These are phyloP conservation scores for Esox niger DNA, from an alignment of 2,113 vertebrate genomes.

Conservation along the genomic window DNA sequence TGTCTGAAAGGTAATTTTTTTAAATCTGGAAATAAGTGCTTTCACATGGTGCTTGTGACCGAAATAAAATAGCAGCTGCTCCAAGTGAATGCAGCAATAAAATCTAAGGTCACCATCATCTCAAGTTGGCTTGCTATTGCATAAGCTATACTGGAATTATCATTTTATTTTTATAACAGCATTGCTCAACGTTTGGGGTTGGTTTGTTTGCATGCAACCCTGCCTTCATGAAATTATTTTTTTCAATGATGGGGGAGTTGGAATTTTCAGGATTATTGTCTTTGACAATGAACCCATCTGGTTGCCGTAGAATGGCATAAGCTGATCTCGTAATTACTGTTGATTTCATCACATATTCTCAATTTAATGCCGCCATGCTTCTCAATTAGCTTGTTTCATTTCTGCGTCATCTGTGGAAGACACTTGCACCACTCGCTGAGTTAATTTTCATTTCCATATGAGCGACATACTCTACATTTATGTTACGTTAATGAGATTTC, in stretches of 20 bases:
- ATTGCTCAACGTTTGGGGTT: constrained; percentile 10
- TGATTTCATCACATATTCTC: constrained; percentile 61
- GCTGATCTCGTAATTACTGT: constrained; percentile 52
- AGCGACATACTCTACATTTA: constrained; percentile 15
- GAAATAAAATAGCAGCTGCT: background rate
- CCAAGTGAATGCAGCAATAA: background rate
- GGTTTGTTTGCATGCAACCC: constrained; percentile 20
- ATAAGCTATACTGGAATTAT: constrained; percentile 36
- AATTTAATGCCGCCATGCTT: constrained; percentile 36
- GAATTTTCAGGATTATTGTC: constrained; percentile 51
- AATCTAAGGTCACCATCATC: constrained; percentile 7
- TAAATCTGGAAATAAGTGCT: background rate
- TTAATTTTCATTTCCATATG: constrained; percentile 5
- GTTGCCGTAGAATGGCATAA: constrained; percentile 44
- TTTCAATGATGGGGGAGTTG: constrained; percentile 41
- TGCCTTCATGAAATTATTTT: constrained; percentile 13
- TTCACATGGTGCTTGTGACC: background rate
- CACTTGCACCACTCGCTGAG: background rate
- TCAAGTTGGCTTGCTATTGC: constrained; percentile 30
- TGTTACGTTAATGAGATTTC: background rate
- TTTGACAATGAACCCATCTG: constrained; percentile 46
- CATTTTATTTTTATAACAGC: constrained; percentile 24
- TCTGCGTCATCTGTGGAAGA: no score
- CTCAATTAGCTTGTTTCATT: constrained; percentile 35
- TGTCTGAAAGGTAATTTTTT: background rate